Evolutionary conservation across 2,113 vertebrate species (phyloP).

Genomic region (Mionectes macconnelli): DNA sequence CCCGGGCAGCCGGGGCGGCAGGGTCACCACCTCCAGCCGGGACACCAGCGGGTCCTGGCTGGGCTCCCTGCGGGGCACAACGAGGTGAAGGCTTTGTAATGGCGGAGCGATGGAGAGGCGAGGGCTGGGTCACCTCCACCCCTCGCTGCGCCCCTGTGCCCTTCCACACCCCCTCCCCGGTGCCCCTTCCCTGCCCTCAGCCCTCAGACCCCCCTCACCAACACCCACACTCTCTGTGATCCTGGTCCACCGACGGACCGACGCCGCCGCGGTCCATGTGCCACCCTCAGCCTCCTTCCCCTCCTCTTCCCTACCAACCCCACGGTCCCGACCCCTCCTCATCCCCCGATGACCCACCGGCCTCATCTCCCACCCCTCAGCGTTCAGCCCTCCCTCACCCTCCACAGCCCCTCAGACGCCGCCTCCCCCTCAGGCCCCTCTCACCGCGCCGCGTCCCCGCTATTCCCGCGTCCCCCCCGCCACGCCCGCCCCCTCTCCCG

Average conservation of each 20-base stretch:
- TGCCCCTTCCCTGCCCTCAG: not conserved
- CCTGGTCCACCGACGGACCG: too few species aligned
- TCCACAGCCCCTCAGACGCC: not conserved
- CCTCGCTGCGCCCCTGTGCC: not conserved
- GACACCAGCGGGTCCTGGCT: slow-evolving; percentile 69
- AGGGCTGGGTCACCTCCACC: not conserved
- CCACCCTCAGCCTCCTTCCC: not conserved
- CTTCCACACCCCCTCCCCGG: not conserved
- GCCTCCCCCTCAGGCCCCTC: not conserved
- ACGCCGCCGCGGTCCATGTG: accelerated
- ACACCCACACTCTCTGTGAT: accelerated
- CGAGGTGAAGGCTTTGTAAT: not conserved
- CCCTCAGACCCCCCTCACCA: not conserved
- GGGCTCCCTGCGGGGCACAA: slow-evolving; percentile 53
- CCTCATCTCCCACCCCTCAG: accelerated
- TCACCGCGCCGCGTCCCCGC: too few species aligned
- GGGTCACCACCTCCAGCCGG: slow-evolving; percentile 86
- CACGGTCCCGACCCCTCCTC: not conserved
- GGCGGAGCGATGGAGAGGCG: not conserved
- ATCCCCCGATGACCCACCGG: accelerated
- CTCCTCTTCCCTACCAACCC: not conserved
- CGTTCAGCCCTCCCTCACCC: not conserved
- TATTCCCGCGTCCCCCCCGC: too few species aligned
- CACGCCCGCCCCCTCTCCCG: too few species aligned
- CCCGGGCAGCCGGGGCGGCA: slow-evolving; percentile 59